Conservation (phyloP, 2,888 invertebrate genomes). For the Hypolimnas misippus region DNA sequence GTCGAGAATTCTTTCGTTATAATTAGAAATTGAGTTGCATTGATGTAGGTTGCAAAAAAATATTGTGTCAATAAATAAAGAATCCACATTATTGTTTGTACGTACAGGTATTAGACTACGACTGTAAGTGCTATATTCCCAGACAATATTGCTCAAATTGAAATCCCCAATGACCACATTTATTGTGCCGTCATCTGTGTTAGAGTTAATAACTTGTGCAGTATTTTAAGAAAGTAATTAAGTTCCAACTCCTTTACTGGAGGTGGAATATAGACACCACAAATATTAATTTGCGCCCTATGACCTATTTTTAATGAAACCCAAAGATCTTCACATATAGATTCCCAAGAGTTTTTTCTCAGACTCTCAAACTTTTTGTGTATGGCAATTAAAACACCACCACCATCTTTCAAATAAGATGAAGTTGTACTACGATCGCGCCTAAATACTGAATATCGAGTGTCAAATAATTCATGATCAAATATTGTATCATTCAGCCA, state of each 20-base stretch:
- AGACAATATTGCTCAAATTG: neutral
- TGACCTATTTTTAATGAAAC: slow-evolving; percentile 1
- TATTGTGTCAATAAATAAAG: neutral
- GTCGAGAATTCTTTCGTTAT: neutral
- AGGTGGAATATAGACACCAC: slow-evolving; percentile 8
- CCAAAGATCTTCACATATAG: slow-evolving; percentile 12
- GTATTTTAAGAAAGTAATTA: neutral
- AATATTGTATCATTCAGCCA: slow-evolving; percentile 12
- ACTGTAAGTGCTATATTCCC: slow-evolving; percentile 4
- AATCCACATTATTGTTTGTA: neutral
- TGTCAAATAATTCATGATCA: slow-evolving; percentile 1
- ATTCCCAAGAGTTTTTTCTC: slow-evolving; percentile 6
- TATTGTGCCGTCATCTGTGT: neutral
- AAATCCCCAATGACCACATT: slow-evolving; percentile 4
- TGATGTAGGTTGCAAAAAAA: slow-evolving; percentile 1
- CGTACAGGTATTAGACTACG: neutral
- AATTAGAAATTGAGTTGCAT: slow-evolving; percentile 1
- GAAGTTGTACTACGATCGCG: slow-evolving; percentile 2
- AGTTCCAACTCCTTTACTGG: slow-evolving; percentile 2
- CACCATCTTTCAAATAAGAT: slow-evolving; percentile 7
- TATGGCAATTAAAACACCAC: slow-evolving; percentile 1
- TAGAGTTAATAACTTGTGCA: neutral
- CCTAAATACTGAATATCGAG: neutral
- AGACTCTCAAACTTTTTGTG: slow-evolving; percentile 1
- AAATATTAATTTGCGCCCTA: neutral